Evolutionary conservation across 2,888 invertebrate species (phyloP), one percentile per base, ranked within the genome.

Genomic region (Lacanobia oleracea): DNA sequence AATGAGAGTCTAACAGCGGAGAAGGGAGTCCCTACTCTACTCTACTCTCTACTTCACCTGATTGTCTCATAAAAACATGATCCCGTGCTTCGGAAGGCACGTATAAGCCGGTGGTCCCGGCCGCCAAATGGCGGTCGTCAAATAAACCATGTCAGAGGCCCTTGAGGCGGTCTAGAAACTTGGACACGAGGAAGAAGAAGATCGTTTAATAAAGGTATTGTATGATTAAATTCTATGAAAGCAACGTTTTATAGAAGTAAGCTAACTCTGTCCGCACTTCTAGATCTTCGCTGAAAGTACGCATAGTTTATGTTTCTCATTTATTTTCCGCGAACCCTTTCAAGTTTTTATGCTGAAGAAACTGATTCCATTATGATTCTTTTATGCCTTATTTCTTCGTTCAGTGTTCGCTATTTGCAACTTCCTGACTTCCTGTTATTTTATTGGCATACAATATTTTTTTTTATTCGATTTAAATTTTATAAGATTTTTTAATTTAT

Each of bases 261-360:
- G 23, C 1, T 27, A 71, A 71, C 45, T 59, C 45, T n/a, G 23
- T 71, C 33, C 33, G 21, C 14, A 59, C 14, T 60, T 14, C 14
- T 43, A 48, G 1, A 16, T 27, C 53, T 60, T 60, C 21, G 0
- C 12, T 37, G 37, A 37, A 53, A 53, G 40, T 12, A 9, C 23
- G 9, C 9, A 40, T 56, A 70, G 40, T 71, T 70, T 27, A n/a
- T 23, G 21, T 27, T 37, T 48, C 37, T n/a, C 33, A 21, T 40
- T 69, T 70, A 3, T 72, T 72, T 72, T 40, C 71, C 54, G 18
- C 16, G 37, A 72, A n/a, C 14, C 54, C 61, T 61, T 72, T 54
- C 37, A 61, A 23, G n/a, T 60, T 72, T 60, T 53, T 48, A 16
- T 14, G 16, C 45, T 14, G 54, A 60, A 54, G 23, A 48, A 61